phyloP scores from a whole-genome alignment of 2,888 invertebrate genomes.

The Aspidapion aeneum region DNA sequence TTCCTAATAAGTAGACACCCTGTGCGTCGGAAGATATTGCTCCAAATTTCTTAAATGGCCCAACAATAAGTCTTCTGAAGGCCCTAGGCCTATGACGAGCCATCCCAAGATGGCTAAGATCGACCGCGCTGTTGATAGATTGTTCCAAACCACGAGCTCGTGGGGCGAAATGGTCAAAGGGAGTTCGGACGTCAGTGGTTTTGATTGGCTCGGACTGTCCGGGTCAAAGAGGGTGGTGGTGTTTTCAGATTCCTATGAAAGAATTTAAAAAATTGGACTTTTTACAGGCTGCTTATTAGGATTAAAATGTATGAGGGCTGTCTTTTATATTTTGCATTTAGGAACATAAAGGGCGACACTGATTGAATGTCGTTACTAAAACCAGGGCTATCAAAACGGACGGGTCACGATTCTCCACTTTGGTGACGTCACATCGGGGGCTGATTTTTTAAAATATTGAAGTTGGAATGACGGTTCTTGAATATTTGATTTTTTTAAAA shows the following conservation, averaged over 20 bases:
- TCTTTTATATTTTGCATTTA: too few species aligned
- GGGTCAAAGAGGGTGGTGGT: neutral
- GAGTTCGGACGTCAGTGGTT: neutral
- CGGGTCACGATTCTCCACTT: too few species aligned
- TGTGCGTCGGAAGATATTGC: slow-evolving; percentile 37
- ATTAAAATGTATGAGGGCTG: too few species aligned
- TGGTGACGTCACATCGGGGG: too few species aligned
- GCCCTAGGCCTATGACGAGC: slow-evolving; percentile 55
- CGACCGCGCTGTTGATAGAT: slow-evolving; percentile 59
- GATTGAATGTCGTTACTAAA: too few species aligned
- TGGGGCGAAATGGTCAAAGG: slow-evolving; percentile 20
- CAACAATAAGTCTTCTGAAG: slow-evolving; percentile 52
- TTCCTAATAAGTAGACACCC: slow-evolving; percentile 21
- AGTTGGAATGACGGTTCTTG: too few species aligned
- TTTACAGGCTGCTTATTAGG: too few species aligned
- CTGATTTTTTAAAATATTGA: too few species aligned
- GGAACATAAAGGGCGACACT: too few species aligned
- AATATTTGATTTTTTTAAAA: too few species aligned
- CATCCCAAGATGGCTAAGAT: slow-evolving; percentile 56
- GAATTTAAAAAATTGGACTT: too few species aligned
- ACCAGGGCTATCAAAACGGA: too few species aligned
- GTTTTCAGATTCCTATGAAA: neutral
- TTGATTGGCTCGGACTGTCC: neutral
- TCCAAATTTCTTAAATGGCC: slow-evolving; percentile 48
- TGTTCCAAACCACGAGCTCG: slow-evolving; percentile 57